Base-by-base conservation (phyloP, 2,113 vertebrate genomes). In the Oncorhynchus kisutch region DNA sequence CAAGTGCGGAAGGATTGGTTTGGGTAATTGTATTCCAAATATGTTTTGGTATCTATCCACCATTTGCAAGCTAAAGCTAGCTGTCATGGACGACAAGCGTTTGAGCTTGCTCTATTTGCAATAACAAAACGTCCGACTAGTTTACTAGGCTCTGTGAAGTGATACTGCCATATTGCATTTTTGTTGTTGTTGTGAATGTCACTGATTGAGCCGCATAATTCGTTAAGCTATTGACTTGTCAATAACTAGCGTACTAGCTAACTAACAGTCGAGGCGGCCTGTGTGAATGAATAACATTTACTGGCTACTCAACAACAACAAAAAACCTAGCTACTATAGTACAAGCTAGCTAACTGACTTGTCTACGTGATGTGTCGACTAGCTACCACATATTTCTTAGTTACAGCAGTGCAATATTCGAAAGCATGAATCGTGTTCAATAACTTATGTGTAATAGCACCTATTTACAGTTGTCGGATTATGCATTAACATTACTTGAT, bases 41-140 rank as follows among this genome's bases (percentile, higher is more conserved):
- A 45, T 45, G 9, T 45, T 45, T 12, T 12, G 39, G 39, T 65
- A 25, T 68, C 18, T 20, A 88, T 89, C 89, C 82, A 87, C 90
- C 90, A 90, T 92, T 91, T 20, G 72, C 5, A 16, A 18, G 48
- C 24, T 76, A 34, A 39, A 16, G 75, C 75, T 66, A 72, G 67
- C 75, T 70, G 70, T 73, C 78, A 49, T 57, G 22, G 11, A 22
- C 16, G 25, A 71, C 12, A 65, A 31, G 13, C 13, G 29, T 34
- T 18, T 22, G 27, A 64, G 66, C 14, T 69, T 13, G 39, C 11
- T 73, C 16, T 6, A 45, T 22, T 64, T 27, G 51, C 34, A 24
- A 29, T 64, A n/a, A 22, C 25, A 13, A 54, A 54, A 54, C 51
- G 5, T 14, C 51, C 5, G 16, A 5, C 12, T 54, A 51, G 49